Evolutionary conservation across 2,797 vertebrate genomes (phyloP), one percentile per base, ranked within the genome.

Genomic region (Acropternis orthonyx): DNA sequence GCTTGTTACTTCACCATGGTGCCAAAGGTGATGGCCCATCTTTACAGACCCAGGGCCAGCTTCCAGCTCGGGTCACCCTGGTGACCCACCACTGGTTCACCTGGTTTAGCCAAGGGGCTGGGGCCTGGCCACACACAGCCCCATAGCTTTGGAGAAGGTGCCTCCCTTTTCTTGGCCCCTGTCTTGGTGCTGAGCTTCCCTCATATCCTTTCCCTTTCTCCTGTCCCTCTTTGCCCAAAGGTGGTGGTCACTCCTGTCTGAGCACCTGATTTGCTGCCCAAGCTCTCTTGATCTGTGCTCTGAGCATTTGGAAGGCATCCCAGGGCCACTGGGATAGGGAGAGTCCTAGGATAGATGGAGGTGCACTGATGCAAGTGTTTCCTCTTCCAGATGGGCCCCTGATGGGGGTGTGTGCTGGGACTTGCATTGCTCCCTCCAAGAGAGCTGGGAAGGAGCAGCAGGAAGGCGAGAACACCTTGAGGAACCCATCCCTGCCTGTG

Each of bases 231-330:
- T 82, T 82, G 11, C 10, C 27, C 18, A 14, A 32, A 74, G 14
- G 14, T 48, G 24, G 20, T 43, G 56, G 24, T 28, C 0, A 1
- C 22, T 71, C 23, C 52, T 85, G 20, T 67, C 37, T 28, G 28
- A 16, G 32, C 39, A 36, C 22, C 16, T 63, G 28, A 11, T 19
- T 89, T 85, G 19, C 65, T 71, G 22, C 36, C 52, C 18, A n/a
- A 8, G 39, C 0, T 1, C 12, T 43, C 44, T 24, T 56, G 51
- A 27, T 43, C 27, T 21, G 2, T 43, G 28, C 43, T 66, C 12
- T 0, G 0, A 68, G 32, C 0, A 3, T 8, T 24, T 34, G 48
- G 22, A 75, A 58, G 22, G n/a, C 43, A 69, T 52, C 37, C 32
- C 5, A 32, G 4, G 17, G 34, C 14, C n/a, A 5, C 8, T 7